phyloP scores from a whole-genome alignment of 2,113 vertebrate species.

The Pteronura brasiliensis region DNA sequence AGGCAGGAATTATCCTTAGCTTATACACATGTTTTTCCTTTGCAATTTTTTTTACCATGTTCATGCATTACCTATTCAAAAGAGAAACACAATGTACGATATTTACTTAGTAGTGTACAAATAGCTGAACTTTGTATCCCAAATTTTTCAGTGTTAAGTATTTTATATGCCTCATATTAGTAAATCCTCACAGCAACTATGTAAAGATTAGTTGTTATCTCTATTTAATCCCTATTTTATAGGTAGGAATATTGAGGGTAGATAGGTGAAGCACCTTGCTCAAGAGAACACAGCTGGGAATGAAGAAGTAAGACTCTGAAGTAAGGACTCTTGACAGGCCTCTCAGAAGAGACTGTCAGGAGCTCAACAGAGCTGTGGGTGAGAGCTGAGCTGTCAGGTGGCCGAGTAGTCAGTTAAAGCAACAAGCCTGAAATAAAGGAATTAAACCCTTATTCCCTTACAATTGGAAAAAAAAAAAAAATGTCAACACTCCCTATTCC shows the following conservation, averaged over 20 bases:
- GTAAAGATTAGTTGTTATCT: background rate
- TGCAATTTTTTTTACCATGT: background rate
- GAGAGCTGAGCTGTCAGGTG: background rate
- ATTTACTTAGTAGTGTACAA: background rate
- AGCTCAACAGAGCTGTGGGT: background rate
- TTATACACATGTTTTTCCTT: background rate
- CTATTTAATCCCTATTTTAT: background rate
- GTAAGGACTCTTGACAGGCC: background rate
- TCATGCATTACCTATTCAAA: background rate
- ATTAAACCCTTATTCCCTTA: background rate
- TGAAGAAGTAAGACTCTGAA: background rate
- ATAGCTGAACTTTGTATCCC: background rate
- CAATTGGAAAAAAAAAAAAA: background rate
- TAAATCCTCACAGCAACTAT: background rate
- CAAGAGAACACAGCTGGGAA: background rate
- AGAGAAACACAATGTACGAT: background rate
- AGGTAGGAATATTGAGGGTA: background rate
- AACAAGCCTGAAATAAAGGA: background rate
- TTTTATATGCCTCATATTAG: background rate
- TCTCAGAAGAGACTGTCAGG: background rate
- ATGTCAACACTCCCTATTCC: accelerated
- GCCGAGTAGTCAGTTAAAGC: background rate
- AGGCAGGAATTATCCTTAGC: background rate
- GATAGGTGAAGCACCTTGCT: background rate
- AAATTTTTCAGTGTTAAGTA: background rate